phyloP scores from a whole-genome alignment of 2,797 vertebrate species.

The Lateolabrax maculatus region DNA sequence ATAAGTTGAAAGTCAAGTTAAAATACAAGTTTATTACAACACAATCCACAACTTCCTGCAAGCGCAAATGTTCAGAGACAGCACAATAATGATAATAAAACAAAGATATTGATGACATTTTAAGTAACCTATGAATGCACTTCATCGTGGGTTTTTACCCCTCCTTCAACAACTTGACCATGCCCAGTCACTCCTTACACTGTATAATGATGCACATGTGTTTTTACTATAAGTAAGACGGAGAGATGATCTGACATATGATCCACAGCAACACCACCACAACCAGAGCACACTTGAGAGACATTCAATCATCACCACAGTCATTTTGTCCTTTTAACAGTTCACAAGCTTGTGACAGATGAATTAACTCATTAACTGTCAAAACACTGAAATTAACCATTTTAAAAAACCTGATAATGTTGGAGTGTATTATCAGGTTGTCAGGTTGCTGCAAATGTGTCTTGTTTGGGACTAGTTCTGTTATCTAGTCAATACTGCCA shows the following conservation, averaged over 20 bases:
- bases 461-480: neutral
- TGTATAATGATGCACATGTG: neutral
- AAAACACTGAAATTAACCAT: neutral
- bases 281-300: neutral
- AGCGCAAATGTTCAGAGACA: neutral
- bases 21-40: too few relatives aligned
- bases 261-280: too few relatives aligned
- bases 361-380: neutral
- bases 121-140: neutral
- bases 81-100: neutral
- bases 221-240: too few relatives aligned
- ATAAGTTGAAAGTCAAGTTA: too few relatives aligned
- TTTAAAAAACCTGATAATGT: neutral
- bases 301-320: too few relatives aligned
- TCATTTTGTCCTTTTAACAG: neutral
- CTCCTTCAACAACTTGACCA: neutral
- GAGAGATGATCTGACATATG: too few relatives aligned
- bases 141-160: neutral
- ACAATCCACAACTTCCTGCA: too few relatives aligned
- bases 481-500: neutral
- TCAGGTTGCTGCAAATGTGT: neutral
- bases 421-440: accelerated
- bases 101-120: neutral
- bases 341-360: neutral
- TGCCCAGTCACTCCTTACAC: neutral